Evolutionary conservation across 1,140 invertebrate species (phyloP), one percentile per base, ranked within the genome.

Genomic region (Pollicipes pollicipes): DNA sequence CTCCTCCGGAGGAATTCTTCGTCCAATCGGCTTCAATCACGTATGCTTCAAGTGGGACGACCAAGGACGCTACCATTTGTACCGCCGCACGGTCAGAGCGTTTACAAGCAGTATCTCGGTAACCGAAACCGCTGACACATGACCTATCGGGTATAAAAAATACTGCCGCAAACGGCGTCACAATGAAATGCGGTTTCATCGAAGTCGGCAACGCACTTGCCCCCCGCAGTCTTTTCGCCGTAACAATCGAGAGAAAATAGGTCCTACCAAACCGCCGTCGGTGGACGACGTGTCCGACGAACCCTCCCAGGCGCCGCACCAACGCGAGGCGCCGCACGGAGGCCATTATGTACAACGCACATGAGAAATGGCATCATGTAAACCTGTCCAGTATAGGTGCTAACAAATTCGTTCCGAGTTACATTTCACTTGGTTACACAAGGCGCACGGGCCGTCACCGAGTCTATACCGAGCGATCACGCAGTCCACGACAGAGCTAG

Each of bases 201-300:
- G 16, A 35, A 58, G 45, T 21, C 24, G 45, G 45, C 45, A 21
- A n/a, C n/a, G n/a, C n/a, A n/a, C 24, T 3, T 58, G 45, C 45
- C 45, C n/a, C 13, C 45, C 17, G 21, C 45, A 10, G 24, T 21
- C 13, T 58, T 58, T 58, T 58, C 24, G 45, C 13, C 45, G 45
- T 58, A 58, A 58, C 45, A 58, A 58, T 58, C 17, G 45, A 58
- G 45, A 58, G 45, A 58, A 58, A 58, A 58, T 58, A 58, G 45
- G 45, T 17, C 45, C 45, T 58, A 58, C 13, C 45, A 58, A 58
- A 58, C 45, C 13, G 45, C 17, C n/a, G n/a, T n/a, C n/a, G n/a
- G n/a, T n/a, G n/a, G n/a, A n/a, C n/a, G n/a, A n/a, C n/a, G n/a
- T n/a, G n/a, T n/a, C n/a, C n/a, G n/a, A n/a, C n/a, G n/a, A n/a